A percentile compares a stretch with the other conserved stretches of the same genome.
Conservation (phyloP, 2,113 vertebrate genomes). For the Ploceus nigricollis region DNA sequence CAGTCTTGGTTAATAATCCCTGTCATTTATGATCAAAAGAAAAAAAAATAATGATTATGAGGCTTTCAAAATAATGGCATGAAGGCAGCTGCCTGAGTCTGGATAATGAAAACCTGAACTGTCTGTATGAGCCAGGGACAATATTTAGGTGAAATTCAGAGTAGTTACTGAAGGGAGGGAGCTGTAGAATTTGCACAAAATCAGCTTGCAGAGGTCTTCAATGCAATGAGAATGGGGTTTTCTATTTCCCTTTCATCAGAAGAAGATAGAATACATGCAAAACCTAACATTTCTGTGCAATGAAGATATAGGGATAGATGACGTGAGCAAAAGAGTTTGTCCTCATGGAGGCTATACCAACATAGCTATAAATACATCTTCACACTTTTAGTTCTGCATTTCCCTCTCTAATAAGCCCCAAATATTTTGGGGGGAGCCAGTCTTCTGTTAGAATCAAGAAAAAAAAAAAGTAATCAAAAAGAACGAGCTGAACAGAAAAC, state of each 20-base stretch:
- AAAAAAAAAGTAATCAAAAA: neutral
- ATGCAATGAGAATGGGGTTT: neutral
- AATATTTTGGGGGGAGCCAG: neutral
- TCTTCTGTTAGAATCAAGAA: neutral
- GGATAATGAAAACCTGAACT: neutral
- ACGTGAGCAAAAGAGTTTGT: neutral
- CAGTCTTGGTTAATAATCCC: conserved; percentile 49
- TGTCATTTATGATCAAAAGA: conserved; percentile 25
- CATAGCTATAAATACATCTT: neutral
- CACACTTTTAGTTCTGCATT: neutral
- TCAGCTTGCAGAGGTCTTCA: neutral
- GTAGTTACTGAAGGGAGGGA: neutral
- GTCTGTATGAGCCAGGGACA: neutral
- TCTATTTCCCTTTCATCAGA: neutral
- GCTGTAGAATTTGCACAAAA: neutral
- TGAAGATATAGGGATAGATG: neutral
- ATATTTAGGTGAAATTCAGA: neutral
- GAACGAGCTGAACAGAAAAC: neutral
- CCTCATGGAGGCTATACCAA: neutral
- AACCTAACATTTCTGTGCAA: neutral
- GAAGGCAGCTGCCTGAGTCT: conserved; percentile 9
- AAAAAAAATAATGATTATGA: conserved; percentile 12
- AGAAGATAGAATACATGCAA: neutral
- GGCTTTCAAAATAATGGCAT: conserved; percentile 12
- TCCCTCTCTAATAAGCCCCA: neutral